Percentiles rank a stretch among this genome's conserved stretches.
phyloP scores from a whole-genome alignment of 2,113 vertebrate genomes.

The Phaethon lepturus region DNA sequence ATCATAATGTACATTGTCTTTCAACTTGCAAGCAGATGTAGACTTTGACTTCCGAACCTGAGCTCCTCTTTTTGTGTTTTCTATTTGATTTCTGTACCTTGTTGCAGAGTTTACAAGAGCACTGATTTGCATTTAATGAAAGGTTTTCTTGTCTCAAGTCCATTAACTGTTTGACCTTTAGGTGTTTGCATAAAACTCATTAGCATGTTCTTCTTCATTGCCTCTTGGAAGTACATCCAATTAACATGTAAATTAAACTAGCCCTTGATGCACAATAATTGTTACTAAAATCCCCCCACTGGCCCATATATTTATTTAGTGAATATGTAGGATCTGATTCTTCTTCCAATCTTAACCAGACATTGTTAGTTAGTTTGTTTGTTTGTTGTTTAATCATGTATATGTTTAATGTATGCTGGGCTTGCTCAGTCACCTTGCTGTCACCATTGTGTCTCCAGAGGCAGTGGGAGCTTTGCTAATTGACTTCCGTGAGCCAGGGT shows the following conservation, averaged over 20 bases:
- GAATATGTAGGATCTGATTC: background rate
- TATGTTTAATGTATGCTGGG: background rate
- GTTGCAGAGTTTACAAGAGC: background rate
- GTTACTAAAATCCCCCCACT: background rate
- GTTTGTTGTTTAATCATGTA: background rate
- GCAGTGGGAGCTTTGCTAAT: conserved; percentile 10
- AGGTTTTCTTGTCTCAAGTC: conserved; percentile 46
- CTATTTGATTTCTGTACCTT: conserved; percentile 12
- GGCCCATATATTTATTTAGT: conserved; percentile 6
- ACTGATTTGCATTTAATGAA: conserved; percentile 43
- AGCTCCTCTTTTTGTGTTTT: background rate
- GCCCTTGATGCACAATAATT: conserved; percentile 24
- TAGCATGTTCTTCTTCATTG: conserved; percentile 60
- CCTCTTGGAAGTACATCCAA: conserved; percentile 41
- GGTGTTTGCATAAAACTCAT: conserved; percentile 58
- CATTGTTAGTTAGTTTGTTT: background rate
- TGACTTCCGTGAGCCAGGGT: background rate
- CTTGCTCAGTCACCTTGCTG: background rate
- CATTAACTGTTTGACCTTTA: conserved; percentile 62
- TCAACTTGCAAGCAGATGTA: background rate
- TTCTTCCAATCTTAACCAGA: background rate
- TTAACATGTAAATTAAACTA: conserved; percentile 69
- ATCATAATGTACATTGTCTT: background rate
- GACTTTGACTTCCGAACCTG: conserved; percentile 19
- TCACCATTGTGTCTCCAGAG: background rate